A percentile compares a stretch with the other conserved stretches of the same genome.
phyloP scores from a whole-genome alignment of 1,140 invertebrate species.

The Penaeus japonicus region DNA sequence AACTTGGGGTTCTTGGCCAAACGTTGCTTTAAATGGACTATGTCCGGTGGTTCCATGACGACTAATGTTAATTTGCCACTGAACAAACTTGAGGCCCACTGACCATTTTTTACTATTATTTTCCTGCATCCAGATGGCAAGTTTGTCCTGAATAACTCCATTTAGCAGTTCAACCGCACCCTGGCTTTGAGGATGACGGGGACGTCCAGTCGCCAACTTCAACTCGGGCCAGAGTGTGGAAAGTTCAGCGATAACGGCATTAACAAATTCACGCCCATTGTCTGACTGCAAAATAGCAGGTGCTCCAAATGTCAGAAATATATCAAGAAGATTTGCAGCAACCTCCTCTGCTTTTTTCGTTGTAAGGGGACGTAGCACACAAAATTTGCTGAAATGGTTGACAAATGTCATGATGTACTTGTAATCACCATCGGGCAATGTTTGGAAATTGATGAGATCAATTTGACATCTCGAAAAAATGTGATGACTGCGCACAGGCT shows the following conservation, averaged over 20 bases:
- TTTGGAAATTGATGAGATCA: too few relatives aligned
- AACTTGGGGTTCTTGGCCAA: too few relatives aligned
- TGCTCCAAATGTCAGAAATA: not conserved
- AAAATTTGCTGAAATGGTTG: not conserved
- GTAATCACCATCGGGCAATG: not conserved
- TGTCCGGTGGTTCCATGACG: too few relatives aligned
- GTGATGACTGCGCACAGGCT: not conserved
- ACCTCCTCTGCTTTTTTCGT: not conserved
- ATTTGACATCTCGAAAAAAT: not conserved
- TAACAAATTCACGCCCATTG: too few relatives aligned
- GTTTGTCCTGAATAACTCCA: not conserved
- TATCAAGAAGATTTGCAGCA: not conserved
- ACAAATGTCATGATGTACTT: constrained; percentile 10
- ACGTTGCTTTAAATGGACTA: too few relatives aligned
- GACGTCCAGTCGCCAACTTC: too few relatives aligned
- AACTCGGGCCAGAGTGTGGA: too few relatives aligned
- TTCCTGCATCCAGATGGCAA: not conserved
- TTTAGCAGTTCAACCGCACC: too few relatives aligned
- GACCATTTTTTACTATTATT: not conserved
- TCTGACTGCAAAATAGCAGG: too few relatives aligned
- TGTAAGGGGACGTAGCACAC: not conserved
- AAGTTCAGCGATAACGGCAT: too few relatives aligned
- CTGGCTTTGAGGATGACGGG: too few relatives aligned
- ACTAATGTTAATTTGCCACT: not conserved
- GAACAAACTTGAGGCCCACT: not conserved